Base-by-base conservation (phyloP, 2,113 vertebrate species). In the Lethenteron camtschaticum region DNA sequence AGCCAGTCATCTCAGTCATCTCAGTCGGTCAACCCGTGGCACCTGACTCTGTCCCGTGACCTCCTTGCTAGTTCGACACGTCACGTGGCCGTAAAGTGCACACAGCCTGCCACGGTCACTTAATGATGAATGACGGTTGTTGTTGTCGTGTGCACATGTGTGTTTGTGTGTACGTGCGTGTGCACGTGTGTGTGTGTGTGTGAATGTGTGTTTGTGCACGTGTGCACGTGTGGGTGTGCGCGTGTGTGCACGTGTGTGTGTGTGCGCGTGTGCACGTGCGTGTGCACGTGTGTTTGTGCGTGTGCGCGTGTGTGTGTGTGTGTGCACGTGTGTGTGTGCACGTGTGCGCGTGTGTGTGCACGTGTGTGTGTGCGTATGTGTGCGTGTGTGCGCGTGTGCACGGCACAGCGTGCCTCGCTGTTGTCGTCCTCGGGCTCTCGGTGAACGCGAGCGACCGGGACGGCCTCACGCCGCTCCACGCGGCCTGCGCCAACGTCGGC, bases 301-400 rank as follows among this genome's bases (percentile, higher is more conserved):
- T 63, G 59, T 63, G 59, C 16, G 59, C 2, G 59, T 63, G 59
- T 63, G 59, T 63, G 59, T 63, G 59, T 60, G 59, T 60, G 59
- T 63, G 59, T 63, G 3, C 16, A 3, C 16, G 2, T 3, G 59
- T 63, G 59, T 63, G 59, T 63, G 59, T 63, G 59, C n/a, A n/a
- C 2, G 59, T 2, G 59, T 60, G 59, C 59, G 59, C 2, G n/a
- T n/a, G 2, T 63, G 16, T 63, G 16, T 63, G 16, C 16, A 3
- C 59, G 12, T 12, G 6, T 66, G 14, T 14, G 5, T 18, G 18
- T n/a, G 18, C 9, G 14, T 14, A 7, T 5, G 18, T 63, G 12
- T 66, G 60, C 18, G 9, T 66, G 5, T 9, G 60, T 9, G 14
- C 18, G 14, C 14, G 60, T n/a, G 18, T 63, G 3, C 59, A 20